Evolutionary conservation across 2,888 invertebrate genomes (phyloP), one percentile per base, ranked within the genome.

Genomic region (Archips xylosteana): DNA sequence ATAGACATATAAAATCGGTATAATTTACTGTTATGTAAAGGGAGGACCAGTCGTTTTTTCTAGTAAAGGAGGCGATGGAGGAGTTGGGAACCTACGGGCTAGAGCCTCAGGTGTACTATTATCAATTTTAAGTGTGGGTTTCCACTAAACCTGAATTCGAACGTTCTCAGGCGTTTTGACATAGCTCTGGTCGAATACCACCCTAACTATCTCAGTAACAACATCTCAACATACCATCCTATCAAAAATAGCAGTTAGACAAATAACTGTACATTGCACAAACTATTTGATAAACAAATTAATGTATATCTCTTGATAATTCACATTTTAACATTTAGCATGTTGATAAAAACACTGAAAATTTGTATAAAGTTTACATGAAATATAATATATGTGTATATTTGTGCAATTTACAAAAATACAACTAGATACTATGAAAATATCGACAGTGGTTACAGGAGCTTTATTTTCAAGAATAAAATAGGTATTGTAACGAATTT

Each of bases 321-420:
- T n/a, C 4, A 49, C n/a, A n/a, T 49, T 49, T n/a, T 49, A 3
- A 45, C 12, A 45, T 45, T 45, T 3, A 45, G 45, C 45, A 45
- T 3, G 12, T 12, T 12, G 23, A 39, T 39, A 39, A 45, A 45
- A 3, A 49, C 13, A 4, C 5, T 3, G 4, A 49, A 49, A 49
- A 4, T 49, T 13, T 49, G 13, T 49, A 49, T n/a, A 49, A 5
- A n/a, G n/a, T 49, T 3, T n/a, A 42, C 9, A 12, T 45, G 10
- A 45, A 10, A 36, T 3, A 36, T 6, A 1, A 39, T 39, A 39
- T 39, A 39, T 45, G 9, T n/a, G 4, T n/a, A n/a, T 49, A 49
- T 49, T 49, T 49, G n/a, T 54, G 51, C 51, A 54, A 15, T 54
- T 54, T 54, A 54, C 23, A 54, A 23, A 5, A 54, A 49, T 49